These are phyloP conservation scores for Pterocles orientalis DNA, from an alignment of 2,113 vertebrate species.

Conservation along the genomic window DNA sequence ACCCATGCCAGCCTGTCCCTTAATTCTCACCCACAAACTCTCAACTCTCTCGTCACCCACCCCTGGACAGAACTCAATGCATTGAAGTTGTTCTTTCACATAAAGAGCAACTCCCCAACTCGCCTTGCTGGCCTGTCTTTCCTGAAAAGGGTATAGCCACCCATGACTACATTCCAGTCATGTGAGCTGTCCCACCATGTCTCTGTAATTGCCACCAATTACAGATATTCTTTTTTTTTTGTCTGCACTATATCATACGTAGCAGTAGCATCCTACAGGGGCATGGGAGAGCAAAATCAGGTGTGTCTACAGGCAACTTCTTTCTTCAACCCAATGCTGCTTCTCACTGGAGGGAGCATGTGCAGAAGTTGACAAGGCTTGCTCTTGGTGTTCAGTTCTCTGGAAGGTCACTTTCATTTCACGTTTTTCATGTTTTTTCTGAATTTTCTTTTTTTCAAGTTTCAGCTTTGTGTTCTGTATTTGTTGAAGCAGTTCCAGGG, in stretches of 20 bases:
- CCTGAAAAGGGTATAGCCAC: too few relatives aligned
- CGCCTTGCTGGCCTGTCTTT: too few relatives aligned
- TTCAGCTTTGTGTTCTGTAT: slow-evolving; percentile 82
- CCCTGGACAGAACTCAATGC: too few relatives aligned
- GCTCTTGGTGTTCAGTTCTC: slow-evolving; percentile 34
- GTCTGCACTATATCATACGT: neutral
- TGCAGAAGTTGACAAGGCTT: neutral
- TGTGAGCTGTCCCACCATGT: too few relatives aligned
- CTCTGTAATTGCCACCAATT: too few relatives aligned
- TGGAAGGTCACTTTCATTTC: slow-evolving; percentile 46
- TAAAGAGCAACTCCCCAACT: too few relatives aligned
- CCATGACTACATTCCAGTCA: too few relatives aligned
- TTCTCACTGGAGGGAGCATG: neutral
- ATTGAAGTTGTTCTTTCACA: too few relatives aligned
- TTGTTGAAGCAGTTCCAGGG: slow-evolving; percentile 81
- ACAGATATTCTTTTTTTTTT: neutral
- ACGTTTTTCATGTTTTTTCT: slow-evolving; percentile 76
- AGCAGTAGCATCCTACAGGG: neutral
- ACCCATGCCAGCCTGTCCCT: too few relatives aligned
- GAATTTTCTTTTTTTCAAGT: slow-evolving; percentile 79
- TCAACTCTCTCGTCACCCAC: too few relatives aligned
- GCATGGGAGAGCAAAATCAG: neutral
- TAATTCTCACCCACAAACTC: too few relatives aligned
- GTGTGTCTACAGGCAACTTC: neutral
- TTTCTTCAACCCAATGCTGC: neutral